Evolutionary conservation across 2,797 vertebrate genomes (phyloP).

Genomic region (Eutrigla gurnardus): DNA sequence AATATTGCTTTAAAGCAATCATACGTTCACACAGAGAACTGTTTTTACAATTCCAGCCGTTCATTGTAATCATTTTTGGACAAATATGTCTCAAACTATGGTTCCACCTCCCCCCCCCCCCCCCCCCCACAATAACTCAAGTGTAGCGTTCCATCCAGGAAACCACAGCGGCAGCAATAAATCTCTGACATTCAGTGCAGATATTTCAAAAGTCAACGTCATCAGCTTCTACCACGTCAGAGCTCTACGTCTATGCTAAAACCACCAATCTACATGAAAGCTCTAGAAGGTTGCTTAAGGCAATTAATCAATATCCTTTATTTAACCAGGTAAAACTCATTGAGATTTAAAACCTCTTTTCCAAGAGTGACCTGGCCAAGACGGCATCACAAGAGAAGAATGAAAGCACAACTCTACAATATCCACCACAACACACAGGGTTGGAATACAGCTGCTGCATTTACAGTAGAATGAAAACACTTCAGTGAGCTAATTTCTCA

Average conservation of each 20-base stretch:
- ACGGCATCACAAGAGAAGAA: no score
- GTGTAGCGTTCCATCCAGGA: not conserved
- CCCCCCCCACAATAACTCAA: not conserved
- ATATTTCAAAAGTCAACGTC: constrained; percentile 11
- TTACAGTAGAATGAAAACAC: not conserved
- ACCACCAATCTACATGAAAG: not conserved
- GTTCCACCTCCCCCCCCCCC: not conserved
- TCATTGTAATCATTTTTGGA: not conserved
- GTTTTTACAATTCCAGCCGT: not conserved
- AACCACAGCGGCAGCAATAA: constrained; percentile 7
- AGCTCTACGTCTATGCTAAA: not conserved
- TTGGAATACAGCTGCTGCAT: not conserved
- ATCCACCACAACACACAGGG: not conserved
- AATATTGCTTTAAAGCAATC: not conserved
- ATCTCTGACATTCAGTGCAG: not conserved
- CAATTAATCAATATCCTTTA: not conserved
- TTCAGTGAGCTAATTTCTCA: not conserved
- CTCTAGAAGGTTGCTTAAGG: not conserved
- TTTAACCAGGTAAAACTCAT: no score
- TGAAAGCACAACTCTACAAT: not conserved
- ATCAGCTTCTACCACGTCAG: not conserved
- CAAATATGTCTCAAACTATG: not conserved
- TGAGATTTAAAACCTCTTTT: no score
- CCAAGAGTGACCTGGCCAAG: no score
- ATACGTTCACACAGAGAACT: no score